phyloP scores from a whole-genome alignment of 2,113 vertebrate species.

The Pyrgilauda ruficollis region DNA sequence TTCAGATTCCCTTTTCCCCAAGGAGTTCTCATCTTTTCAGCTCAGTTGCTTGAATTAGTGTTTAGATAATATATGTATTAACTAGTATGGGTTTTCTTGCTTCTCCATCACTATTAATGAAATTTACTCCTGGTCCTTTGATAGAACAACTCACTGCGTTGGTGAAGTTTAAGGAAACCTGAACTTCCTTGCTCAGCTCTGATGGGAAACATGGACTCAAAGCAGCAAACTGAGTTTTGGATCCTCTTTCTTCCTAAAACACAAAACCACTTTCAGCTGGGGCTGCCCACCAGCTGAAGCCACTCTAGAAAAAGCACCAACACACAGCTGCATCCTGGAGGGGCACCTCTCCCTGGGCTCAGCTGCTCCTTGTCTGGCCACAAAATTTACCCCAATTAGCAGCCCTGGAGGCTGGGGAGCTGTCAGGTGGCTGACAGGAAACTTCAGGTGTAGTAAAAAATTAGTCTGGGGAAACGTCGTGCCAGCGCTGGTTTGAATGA shows the following conservation, averaged over 20 bases:
- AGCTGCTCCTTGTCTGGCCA: neutral
- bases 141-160: fast-evolving
- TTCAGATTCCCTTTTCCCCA: neutral
- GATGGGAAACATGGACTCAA: neutral
- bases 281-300: neutral
- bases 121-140: neutral
- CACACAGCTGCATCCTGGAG: neutral
- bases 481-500: fast-evolving
- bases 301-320: neutral
- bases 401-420: neutral
- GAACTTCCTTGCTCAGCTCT: neutral
- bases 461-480: fast-evolving
- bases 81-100: neutral
- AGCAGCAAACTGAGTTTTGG: neutral
- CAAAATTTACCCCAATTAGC: neutral
- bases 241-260: neutral
- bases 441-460: neutral
- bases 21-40: neutral
- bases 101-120: neutral
- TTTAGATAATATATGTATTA: neutral
- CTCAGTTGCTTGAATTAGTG: neutral
- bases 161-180: neutral
- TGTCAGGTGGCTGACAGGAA: neutral
- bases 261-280: neutral
- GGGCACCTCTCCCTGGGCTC: neutral